These are phyloP conservation scores for Halcyon chelicuti DNA, from an alignment of 2,797 vertebrate species.

Conservation along the genomic window DNA sequence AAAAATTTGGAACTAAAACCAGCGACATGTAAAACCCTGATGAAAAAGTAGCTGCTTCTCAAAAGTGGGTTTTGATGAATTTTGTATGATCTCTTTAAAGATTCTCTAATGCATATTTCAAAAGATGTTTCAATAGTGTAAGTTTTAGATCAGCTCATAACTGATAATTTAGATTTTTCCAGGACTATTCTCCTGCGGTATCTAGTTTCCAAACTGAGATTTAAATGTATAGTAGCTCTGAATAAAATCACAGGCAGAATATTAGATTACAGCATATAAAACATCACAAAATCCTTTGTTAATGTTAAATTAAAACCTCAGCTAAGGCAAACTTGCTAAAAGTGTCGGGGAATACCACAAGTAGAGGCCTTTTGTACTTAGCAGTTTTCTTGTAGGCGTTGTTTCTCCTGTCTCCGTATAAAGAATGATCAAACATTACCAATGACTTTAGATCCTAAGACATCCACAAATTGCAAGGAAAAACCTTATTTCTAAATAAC, in stretches of 20 bases:
- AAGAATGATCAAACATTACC: conserved; percentile 54
- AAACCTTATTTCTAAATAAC: conserved; percentile 7
- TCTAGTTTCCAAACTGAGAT: conserved; percentile 69
- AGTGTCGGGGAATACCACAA: conserved; percentile 49
- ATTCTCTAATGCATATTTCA: conserved; percentile 80
- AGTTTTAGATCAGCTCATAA: conserved; percentile 73
- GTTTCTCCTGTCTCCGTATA: conserved; percentile 16
- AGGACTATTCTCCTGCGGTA: conserved; percentile 68
- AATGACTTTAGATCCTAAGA: conserved; percentile 21
- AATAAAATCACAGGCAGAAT: conserved; percentile 72
- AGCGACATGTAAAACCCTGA: conserved; percentile 58
- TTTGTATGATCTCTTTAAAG: conserved; percentile 79
- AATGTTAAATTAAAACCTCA: conserved; percentile 73
- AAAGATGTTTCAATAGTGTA: conserved; percentile 75
- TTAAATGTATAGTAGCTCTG: conserved; percentile 72
- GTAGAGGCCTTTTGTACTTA: conserved; percentile 13
- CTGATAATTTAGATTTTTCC: conserved; percentile 75
- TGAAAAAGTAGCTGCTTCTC: conserved; percentile 72
- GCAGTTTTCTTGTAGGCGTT: conserved; percentile 10
- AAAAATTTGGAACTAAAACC: conserved; percentile 61
- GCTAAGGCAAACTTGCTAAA: conserved; percentile 54
- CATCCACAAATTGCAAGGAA: conserved; percentile 11
- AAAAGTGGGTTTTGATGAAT: conserved; percentile 80
- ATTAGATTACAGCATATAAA: conserved; percentile 74
- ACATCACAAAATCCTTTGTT: conserved; percentile 76